Conservation (phyloP, 2,797 vertebrate species). For the Dermochelys coriacea region DNA sequence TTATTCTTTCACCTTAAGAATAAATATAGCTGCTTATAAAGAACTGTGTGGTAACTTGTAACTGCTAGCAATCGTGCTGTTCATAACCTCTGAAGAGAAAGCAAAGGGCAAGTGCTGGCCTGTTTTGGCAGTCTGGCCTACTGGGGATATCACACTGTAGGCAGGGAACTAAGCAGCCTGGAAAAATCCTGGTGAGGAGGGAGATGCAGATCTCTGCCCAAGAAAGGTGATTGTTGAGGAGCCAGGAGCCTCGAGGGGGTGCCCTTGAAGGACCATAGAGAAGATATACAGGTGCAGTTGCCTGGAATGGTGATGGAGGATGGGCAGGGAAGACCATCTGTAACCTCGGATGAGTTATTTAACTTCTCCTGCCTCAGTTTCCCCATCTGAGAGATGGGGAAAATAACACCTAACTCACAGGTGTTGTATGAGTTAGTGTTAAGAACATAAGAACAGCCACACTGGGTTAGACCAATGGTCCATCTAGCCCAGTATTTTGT, state of each 20-base stretch:
- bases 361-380: conserved; percentile 22
- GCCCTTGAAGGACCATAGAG: neutral
- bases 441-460: too few species aligned
- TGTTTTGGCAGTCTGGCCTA: neutral
- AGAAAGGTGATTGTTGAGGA: neutral
- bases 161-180: neutral
- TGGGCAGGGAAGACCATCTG: conserved; percentile 20
- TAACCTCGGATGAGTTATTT: neutral
- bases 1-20: neutral
- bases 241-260: neutral
- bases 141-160: too few species aligned
- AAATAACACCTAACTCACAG: conserved; percentile 4
- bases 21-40: neutral
- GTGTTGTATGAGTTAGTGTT: neutral
- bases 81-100: neutral
- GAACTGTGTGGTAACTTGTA: neutral
- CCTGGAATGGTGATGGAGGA: neutral
- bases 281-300: neutral
- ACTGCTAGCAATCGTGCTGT: neutral
- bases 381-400: neutral
- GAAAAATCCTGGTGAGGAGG: neutral
- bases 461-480: neutral
- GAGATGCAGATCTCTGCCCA: neutral
- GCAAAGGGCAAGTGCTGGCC: neutral
- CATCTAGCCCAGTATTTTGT: neutral